A percentile compares a stretch with the other conserved stretches of the same genome.
phyloP scores from a whole-genome alignment of 2,797 vertebrate species.

The Gadopsis bispinosus region DNA sequence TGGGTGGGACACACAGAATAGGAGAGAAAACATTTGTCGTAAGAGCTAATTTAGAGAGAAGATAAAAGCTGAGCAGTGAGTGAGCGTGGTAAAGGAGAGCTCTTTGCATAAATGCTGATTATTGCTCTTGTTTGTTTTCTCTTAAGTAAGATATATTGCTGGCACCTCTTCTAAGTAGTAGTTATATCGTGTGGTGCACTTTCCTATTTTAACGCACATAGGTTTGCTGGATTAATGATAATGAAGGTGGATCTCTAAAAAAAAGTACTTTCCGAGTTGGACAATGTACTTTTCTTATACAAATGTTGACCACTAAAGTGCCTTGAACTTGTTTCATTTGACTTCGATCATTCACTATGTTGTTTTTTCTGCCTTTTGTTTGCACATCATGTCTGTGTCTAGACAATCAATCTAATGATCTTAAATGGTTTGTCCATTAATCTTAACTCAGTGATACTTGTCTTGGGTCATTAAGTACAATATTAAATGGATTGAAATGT shows the following conservation, averaged over 20 bases:
- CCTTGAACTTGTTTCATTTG: background rate
- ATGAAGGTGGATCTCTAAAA: background rate
- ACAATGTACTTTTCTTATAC: background rate
- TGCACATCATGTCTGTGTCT: background rate
- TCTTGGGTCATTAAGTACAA: background rate
- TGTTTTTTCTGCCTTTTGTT: background rate
- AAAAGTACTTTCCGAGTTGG: background rate
- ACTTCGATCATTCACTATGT: background rate
- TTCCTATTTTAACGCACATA: background rate
- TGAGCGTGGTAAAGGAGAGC: constrained; percentile 17
- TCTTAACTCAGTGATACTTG: background rate
- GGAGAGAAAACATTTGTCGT: constrained; percentile 27
- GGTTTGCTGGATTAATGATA: constrained; percentile 9
- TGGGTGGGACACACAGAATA: constrained; percentile 33
- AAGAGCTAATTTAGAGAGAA: constrained; percentile 44
- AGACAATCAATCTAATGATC: background rate
- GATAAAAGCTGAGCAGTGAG: constrained; percentile 39
- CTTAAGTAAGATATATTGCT: constrained; percentile 23
- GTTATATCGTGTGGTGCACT: background rate
- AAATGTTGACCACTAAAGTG: background rate
- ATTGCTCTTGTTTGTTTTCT: constrained; percentile 47
- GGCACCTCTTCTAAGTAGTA: constrained; percentile 14
- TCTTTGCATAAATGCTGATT: constrained; percentile 42
- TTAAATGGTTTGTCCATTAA: background rate
- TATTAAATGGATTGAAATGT: background rate